phyloP scores from a whole-genome alignment of 2,888 invertebrate genomes.

The Argyra leucocephala region DNA sequence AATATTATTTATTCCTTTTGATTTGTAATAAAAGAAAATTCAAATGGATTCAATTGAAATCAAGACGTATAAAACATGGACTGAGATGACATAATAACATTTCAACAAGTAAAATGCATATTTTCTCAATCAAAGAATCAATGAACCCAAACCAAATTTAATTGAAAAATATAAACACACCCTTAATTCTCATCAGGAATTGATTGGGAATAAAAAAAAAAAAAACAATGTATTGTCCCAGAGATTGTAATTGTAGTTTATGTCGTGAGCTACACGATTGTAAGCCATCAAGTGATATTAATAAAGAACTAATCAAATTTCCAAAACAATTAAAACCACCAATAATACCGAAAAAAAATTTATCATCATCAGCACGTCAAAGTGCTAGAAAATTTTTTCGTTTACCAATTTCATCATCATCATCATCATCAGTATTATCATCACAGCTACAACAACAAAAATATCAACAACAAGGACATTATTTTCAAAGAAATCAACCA shows the following conservation, averaged over 20 bases:
- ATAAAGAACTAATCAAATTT: neutral
- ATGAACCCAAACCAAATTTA: neutral
- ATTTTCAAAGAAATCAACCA: neutral
- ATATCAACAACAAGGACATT: neutral
- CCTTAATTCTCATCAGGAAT: neutral
- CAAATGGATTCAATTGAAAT: neutral
- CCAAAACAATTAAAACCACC: slow-evolving; percentile 42
- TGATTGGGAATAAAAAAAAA: slow-evolving; percentile 15
- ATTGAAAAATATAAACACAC: neutral
- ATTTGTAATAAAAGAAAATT: neutral
- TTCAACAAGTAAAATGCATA: neutral
- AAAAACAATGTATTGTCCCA: slow-evolving; percentile 54
- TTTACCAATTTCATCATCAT: slow-evolving; percentile 33
- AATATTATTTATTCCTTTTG: too few relatives aligned
- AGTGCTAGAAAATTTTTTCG: slow-evolving; percentile 19
- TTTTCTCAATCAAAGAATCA: neutral
- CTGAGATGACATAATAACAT: neutral
- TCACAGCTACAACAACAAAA: neutral
- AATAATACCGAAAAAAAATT: slow-evolving; percentile 29
- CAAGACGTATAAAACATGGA: neutral
- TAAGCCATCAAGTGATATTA: slow-evolving; percentile 38
- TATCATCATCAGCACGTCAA: slow-evolving; percentile 7
- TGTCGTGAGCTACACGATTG: slow-evolving; percentile 63
- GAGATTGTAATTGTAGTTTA: slow-evolving; percentile 64
- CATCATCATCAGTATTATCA: slow-evolving; percentile 18